phyloP scores from a whole-genome alignment of 2,113 vertebrate genomes.

The Fulmarus glacialis region DNA sequence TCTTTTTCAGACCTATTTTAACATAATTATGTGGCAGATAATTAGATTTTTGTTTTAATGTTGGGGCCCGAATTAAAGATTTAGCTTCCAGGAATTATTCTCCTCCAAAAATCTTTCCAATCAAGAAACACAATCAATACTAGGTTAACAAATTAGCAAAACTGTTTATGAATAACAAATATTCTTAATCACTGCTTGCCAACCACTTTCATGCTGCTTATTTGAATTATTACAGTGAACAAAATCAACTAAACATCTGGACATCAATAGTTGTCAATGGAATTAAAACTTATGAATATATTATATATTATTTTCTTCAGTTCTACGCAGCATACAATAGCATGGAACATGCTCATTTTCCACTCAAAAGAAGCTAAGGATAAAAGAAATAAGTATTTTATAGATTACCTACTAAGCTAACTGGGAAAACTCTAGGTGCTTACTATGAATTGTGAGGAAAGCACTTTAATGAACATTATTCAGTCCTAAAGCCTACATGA shows the following conservation, averaged over 20 bases:
- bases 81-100: neutral
- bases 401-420: neutral
- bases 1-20: neutral
- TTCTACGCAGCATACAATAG: neutral
- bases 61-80: neutral
- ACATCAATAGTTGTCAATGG: neutral
- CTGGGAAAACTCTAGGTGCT: neutral
- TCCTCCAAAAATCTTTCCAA: neutral
- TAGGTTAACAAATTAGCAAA: neutral
- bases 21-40: neutral
- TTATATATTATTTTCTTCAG: neutral
- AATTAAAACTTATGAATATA: neutral
- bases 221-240: neutral
- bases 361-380: neutral
- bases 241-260: neutral
- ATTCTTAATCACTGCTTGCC: neutral
- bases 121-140: neutral
- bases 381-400: neutral
- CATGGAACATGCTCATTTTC: neutral
- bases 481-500: neutral
- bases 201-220: neutral
- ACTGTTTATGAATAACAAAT: neutral
- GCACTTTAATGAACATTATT: neutral
- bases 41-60: neutral
- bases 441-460: neutral